Evolutionary conservation across 2,797 vertebrate species (phyloP), one percentile per base, ranked within the genome.

Genomic region (Taeniopygia guttata): DNA sequence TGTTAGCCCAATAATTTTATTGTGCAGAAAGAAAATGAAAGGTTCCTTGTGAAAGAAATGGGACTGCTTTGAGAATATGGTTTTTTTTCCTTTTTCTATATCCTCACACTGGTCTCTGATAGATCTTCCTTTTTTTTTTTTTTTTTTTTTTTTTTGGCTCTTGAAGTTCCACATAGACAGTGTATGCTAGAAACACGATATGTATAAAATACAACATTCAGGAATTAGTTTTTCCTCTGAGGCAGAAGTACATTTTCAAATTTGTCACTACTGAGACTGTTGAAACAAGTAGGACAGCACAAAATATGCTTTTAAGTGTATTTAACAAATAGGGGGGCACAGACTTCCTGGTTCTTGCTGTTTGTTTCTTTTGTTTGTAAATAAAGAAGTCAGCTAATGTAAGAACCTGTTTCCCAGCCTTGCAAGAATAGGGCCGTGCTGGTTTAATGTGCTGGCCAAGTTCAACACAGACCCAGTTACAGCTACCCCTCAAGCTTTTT

Each of bases 381-480:
- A 34, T 55, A 46, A 68, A 70, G 40, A 72, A 36, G 6, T 38
- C 36, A 40, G 17, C 13, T 78, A 75, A 43, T 58, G 16, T 70
- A 66, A 51, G 6, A 32, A 25, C 21, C 22, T 67, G 3, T 92
- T 84, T 77, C 67, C n/a, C 45, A 79, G 19, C 14, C 14, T 54
- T 59, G 55, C 45, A 78, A 63, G 36, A 49, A 40, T 23, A 55
- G 30, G 73, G 26, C 7, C 9, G 3, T 29, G 49, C 29, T 69
- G 38, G 14, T 79, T 62, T 42, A 91, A 84, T n/a, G 43, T 38
- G 59, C 45, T 82, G 63, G 63, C 81, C 62, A 96, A 87, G 79
- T 94, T 89, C 82, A 96, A 54, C 73, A 77, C 20, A 79, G 91
- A 59, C 46, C 55, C 16, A 93, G 77, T 87, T 95, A 93, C 32